Evolutionary conservation across 2,797 vertebrate species (phyloP).

Genomic region (Craterocephalus amniculus): DNA sequence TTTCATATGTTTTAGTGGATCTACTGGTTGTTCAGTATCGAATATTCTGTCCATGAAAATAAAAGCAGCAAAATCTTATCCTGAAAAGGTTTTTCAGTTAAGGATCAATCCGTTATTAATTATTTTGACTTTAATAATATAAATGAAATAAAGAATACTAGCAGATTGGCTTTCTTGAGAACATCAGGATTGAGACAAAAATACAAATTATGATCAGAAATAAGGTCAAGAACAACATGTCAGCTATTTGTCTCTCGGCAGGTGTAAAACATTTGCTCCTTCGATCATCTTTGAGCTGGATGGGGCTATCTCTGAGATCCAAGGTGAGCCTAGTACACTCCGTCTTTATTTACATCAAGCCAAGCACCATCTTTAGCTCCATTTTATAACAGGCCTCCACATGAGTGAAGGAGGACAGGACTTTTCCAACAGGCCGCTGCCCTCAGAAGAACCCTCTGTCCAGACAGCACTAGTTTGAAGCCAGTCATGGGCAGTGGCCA

Average conservation of each 20-base stretch:
- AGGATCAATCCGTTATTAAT: background rate
- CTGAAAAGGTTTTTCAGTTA: background rate
- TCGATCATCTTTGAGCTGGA: background rate
- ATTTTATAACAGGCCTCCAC: constrained; percentile 36
- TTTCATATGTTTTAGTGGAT: background rate
- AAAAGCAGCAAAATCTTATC: background rate
- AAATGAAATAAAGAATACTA: background rate
- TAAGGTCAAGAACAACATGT: background rate
- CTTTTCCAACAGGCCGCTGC: constrained; percentile 35
- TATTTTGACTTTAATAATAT: background rate
- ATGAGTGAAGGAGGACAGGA: background rate
- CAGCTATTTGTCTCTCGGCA: background rate
- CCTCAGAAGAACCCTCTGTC: constrained; percentile 35
- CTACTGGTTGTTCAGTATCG: background rate
- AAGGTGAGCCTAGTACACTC: constrained; percentile 37
- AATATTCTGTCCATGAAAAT: background rate
- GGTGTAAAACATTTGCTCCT: background rate
- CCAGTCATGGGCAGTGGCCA: constrained; percentile 70
- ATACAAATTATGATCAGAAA: background rate
- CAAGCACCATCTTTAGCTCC: constrained; percentile 42
- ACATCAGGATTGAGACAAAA: background rate
- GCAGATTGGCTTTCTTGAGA: background rate
- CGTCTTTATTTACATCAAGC: constrained; percentile 45
- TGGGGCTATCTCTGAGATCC: constrained; percentile 30
- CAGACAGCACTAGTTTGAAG: constrained; percentile 47